Conservation (phyloP, 2,888 invertebrate species). For the Artemia sinica region DNA sequence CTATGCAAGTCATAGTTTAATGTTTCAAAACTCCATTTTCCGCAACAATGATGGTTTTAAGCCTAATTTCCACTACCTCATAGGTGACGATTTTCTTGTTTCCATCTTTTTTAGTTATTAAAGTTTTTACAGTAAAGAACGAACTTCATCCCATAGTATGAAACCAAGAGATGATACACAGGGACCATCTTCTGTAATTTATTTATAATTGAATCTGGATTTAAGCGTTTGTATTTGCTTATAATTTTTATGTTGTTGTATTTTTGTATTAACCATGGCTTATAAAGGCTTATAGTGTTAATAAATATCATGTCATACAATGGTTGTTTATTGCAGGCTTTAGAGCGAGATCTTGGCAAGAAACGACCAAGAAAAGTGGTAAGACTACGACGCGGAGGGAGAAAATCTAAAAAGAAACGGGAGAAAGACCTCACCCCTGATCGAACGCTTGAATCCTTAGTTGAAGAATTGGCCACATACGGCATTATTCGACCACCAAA, state of each 20-base stretch:
- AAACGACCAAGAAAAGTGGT: constrained; percentile 32
- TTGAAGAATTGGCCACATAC: constrained; percentile 75
- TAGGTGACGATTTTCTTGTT: too few relatives aligned
- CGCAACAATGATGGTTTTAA: too few relatives aligned
- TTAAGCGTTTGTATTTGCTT: constrained; percentile 1
- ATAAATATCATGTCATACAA: too few relatives aligned
- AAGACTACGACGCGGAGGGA: constrained; percentile 27
- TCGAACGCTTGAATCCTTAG: constrained; percentile 68
- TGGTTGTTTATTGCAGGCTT: constrained; percentile 22
- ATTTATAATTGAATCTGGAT: neutral
- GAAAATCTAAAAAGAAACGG: constrained; percentile 68
- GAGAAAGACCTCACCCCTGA: constrained; percentile 83
- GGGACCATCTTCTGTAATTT: constrained; percentile 14
- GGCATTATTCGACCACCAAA: constrained; percentile 71
- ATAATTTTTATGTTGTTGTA: constrained; percentile 9
- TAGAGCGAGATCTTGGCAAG: constrained; percentile 40
- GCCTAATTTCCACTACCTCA: too few relatives aligned
- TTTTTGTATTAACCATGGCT: too few relatives aligned
- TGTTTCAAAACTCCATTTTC: too few relatives aligned
- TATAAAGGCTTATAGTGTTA: too few relatives aligned
- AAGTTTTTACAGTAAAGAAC: too few relatives aligned
- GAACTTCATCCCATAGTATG: too few relatives aligned
- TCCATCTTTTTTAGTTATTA: too few relatives aligned
- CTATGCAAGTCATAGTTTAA: too few relatives aligned
- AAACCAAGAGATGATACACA: neutral